These are phyloP conservation scores for Silurus glanis DNA, from an alignment of 2,113 vertebrate genomes.

Conservation along the genomic window DNA sequence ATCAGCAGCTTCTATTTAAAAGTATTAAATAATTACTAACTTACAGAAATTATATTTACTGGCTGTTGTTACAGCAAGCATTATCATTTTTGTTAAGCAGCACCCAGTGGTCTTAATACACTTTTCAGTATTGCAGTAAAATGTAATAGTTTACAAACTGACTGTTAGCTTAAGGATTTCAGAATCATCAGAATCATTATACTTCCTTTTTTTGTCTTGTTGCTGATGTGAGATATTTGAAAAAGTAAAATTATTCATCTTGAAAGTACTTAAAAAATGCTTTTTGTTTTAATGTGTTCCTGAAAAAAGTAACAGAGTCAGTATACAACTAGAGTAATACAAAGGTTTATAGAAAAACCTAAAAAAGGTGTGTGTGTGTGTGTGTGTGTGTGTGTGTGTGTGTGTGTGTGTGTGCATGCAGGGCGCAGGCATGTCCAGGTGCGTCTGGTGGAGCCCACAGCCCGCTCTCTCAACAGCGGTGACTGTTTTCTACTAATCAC, in stretches of 20 bases:
- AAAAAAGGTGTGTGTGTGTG: neutral
- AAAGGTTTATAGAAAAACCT: neutral
- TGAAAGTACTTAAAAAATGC: neutral
- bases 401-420: slow-evolving; percentile 47
- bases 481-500: slow-evolving; percentile 80
- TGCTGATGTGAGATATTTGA: neutral
- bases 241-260: neutral
- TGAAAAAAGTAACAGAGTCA: neutral
- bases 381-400: slow-evolving; percentile 4
- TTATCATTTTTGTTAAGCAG: neutral
- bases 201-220: neutral
- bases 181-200: neutral
- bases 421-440: slow-evolving; percentile 78
- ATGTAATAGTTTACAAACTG: neutral
- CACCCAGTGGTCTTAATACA: neutral
- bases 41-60: neutral
- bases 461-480: slow-evolving; percentile 77
- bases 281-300: neutral
- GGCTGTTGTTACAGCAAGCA: neutral
- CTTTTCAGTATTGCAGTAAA: neutral
- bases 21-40: neutral
- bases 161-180: neutral
- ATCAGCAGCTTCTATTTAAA: neutral
- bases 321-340: neutral
- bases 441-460: slow-evolving; percentile 73